Evolutionary conservation across 2,113 vertebrate species (phyloP).

Genomic region (Candoia aspera): DNA sequence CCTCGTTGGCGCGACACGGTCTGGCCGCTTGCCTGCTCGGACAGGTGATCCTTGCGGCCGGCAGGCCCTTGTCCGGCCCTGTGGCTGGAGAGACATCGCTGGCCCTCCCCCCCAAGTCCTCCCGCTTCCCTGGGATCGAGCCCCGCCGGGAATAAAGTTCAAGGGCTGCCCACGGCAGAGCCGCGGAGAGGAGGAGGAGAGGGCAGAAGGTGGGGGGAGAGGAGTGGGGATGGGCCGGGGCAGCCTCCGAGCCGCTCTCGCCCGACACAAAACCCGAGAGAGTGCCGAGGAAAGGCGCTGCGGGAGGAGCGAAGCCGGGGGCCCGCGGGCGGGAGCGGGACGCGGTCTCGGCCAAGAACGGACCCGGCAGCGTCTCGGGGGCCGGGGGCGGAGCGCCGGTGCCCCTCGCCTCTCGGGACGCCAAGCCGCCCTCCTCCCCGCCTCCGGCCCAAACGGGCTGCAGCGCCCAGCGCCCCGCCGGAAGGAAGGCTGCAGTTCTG

Average conservation of each 20-base stretch:
- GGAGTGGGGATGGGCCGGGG: slow-evolving; percentile 24
- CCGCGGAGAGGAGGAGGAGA: slow-evolving; percentile 36
- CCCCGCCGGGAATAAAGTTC: neutral
- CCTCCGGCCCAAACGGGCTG: neutral
- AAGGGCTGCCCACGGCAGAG: slow-evolving; percentile 54
- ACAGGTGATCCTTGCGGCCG: slow-evolving; percentile 72
- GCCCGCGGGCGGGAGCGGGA: neutral
- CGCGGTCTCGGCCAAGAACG: slow-evolving; percentile 3
- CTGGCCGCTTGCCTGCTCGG: slow-evolving; percentile 77
- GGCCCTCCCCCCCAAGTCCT: slow-evolving; percentile 68
- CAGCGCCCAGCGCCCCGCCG: neutral
- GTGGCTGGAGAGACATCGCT: slow-evolving; percentile 76
- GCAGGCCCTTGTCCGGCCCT: slow-evolving; percentile 78
- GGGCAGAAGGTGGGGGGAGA: neutral
- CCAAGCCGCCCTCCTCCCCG: slow-evolving; percentile 42
- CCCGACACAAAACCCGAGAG: slow-evolving; percentile 57
- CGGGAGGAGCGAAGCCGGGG: neutral
- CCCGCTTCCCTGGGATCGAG: neutral
- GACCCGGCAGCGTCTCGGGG: neutral
- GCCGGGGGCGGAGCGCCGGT: neutral
- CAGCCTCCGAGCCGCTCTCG: slow-evolving; percentile 46
- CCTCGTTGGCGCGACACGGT: slow-evolving; percentile 76
- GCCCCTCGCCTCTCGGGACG: neutral
- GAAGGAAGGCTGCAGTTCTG: neutral
- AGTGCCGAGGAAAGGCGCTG: neutral